These are phyloP conservation scores for Hedya salicella DNA, from an alignment of 2,888 invertebrate species.

Conservation along the genomic window DNA sequence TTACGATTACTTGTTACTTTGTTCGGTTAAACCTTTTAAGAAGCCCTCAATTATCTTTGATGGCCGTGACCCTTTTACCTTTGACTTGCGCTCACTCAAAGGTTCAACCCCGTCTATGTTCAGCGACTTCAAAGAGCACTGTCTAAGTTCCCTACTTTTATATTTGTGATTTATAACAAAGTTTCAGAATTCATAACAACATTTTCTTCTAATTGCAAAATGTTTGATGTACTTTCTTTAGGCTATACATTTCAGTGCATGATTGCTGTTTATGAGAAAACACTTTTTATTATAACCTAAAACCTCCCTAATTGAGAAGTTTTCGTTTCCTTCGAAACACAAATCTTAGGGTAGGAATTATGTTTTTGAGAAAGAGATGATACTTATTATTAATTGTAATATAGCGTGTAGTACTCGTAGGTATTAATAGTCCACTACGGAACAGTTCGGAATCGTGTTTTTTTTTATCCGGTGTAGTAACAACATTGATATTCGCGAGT, in stretches of 20 bases:
- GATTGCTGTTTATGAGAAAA: background rate
- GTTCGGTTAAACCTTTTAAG: slow-evolving; percentile 61
- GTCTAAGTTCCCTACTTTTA: slow-evolving; percentile 63
- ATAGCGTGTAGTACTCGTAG: too few relatives aligned
- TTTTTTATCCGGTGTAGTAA: too few relatives aligned
- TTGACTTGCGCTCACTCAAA: slow-evolving; percentile 70
- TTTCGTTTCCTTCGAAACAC: too few relatives aligned
- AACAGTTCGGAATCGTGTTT: too few relatives aligned
- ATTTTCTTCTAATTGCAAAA: slow-evolving; percentile 19
- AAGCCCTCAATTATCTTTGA: slow-evolving; percentile 76
- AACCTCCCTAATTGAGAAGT: too few relatives aligned
- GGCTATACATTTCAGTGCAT: background rate
- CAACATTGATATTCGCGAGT: too few relatives aligned
- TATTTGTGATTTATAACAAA: slow-evolving; percentile 46
- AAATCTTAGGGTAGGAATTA: too few relatives aligned
- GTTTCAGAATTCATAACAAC: slow-evolving; percentile 36
- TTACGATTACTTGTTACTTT: slow-evolving; percentile 37
- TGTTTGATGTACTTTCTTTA: background rate
- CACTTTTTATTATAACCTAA: background rate
- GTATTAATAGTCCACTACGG: too few relatives aligned
- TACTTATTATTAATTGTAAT: too few relatives aligned
- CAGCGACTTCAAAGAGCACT: slow-evolving; percentile 72
- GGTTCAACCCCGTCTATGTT: slow-evolving; percentile 60
- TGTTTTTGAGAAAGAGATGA: too few relatives aligned
- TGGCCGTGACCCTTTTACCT: slow-evolving; percentile 73